Conservation (phyloP, 1,140 invertebrate genomes). For the Prorops nasuta region DNA sequence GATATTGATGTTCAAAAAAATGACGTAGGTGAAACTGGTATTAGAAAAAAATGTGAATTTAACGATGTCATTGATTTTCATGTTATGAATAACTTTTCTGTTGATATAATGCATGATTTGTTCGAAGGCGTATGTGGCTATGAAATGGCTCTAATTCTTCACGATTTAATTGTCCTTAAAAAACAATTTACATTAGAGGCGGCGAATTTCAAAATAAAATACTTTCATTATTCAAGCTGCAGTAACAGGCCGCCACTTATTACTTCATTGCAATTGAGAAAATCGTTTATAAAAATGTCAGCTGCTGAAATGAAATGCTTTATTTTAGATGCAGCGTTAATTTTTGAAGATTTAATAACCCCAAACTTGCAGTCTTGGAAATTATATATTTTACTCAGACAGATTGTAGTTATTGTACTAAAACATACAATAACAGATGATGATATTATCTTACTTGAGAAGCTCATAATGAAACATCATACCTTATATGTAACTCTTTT, state of each 20-base stretch:
- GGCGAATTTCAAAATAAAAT: background rate
- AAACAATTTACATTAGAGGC: background rate
- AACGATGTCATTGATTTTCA: conserved; percentile 17
- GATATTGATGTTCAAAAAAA: conserved; percentile 11
- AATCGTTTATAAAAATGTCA: conserved; percentile 23
- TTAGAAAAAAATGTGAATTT: conserved; percentile 17
- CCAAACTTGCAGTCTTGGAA: conserved; percentile 25
- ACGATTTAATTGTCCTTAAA: background rate
- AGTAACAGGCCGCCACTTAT: background rate
- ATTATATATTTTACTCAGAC: conserved; percentile 24
- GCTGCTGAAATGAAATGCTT: conserved; percentile 33
- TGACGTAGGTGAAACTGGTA: conserved; percentile 14
- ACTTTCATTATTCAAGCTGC: background rate
- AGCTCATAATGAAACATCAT: background rate
- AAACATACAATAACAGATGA: background rate
- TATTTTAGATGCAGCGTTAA: conserved; percentile 23
- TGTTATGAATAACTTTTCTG: conserved; percentile 9
- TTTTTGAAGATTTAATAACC: conserved; percentile 29
- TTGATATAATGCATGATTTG: conserved; percentile 18
- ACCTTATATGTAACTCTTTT: background rate
- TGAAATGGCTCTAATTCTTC: background rate
- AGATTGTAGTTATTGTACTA: conserved; percentile 13
- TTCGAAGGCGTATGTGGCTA: background rate
- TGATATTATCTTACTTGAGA: background rate
- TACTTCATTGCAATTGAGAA: conserved; percentile 11